Evolutionary conservation across 2,797 vertebrate genomes (phyloP).

Genomic region (Poecilia gillii): DNA sequence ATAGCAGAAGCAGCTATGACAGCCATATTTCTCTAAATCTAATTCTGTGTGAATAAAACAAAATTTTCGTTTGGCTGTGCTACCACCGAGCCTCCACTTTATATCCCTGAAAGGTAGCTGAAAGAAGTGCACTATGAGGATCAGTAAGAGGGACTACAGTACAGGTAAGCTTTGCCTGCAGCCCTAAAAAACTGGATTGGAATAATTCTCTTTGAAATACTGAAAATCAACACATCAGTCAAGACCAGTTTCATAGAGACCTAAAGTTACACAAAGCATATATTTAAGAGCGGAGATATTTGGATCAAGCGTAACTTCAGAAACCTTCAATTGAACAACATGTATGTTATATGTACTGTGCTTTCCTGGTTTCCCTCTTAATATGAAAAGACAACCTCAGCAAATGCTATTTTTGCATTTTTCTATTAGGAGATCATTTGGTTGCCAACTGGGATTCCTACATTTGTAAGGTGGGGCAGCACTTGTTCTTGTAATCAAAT

Average conservation of each 20-base stretch:
- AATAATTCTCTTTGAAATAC: conserved; percentile 30
- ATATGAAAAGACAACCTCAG: conserved; percentile 3
- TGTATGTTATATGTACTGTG: not conserved
- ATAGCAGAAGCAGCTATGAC: conserved; percentile 33
- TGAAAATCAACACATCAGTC: conserved; percentile 25
- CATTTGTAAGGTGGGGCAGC: conserved; percentile 67
- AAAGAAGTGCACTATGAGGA: conserved; percentile 27
- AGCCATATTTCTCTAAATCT: conserved; percentile 20
- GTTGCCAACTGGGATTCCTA: conserved; percentile 28
- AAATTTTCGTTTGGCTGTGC: conserved; percentile 35
- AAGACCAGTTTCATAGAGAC: conserved; percentile 3
- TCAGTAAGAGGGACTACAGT: conserved; percentile 15
- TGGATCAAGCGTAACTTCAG: not conserved
- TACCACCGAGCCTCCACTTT: conserved; percentile 33
- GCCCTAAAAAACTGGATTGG: conserved; percentile 17
- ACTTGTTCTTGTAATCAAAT: conserved; percentile 69
- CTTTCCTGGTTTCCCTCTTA: not conserved
- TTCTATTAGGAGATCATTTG: conserved; percentile 27
- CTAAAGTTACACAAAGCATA: not conserved
- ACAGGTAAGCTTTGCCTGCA: conserved; percentile 31
- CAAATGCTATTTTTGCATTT: conserved; percentile 28
- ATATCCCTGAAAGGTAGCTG: conserved; percentile 18
- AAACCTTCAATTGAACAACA: not conserved
- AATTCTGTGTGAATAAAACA: conserved; percentile 29
- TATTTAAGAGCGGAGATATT: not conserved